Percentiles rank a stretch among this genome's conserved stretches.
Evolutionary conservation across 2,888 invertebrate species (phyloP).

Genomic region (Xestia ashworthii): DNA sequence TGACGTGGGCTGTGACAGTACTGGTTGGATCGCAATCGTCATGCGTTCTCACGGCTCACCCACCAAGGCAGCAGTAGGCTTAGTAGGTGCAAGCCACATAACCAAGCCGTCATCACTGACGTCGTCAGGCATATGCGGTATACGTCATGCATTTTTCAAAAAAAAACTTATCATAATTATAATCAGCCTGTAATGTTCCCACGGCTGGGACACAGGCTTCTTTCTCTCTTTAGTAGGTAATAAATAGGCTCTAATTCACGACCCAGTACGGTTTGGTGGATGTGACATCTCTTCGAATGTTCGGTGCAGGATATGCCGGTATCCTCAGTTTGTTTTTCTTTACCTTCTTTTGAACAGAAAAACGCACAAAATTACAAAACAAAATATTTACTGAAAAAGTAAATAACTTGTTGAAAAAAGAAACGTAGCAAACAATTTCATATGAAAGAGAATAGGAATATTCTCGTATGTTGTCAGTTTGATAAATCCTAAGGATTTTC

Average conservation of each 20-base stretch:
- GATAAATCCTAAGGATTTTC: slow-evolving; percentile 54
- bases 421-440: neutral
- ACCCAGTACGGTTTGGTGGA: neutral
- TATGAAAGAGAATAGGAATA: neutral
- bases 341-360: neutral
- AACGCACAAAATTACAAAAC: neutral
- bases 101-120: neutral
- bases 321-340: neutral
- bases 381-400: neutral
- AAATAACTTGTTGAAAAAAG: neutral
- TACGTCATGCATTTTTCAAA: neutral
- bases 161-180: too few relatives aligned
- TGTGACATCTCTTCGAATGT: too few relatives aligned
- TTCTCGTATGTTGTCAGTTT: slow-evolving; percentile 12
- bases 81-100: neutral
- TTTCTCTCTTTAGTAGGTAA: neutral
- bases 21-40: neutral
- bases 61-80: neutral
- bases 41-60: neutral
- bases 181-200: neutral
- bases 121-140: neutral
- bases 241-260: neutral
- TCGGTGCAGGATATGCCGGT: neutral
- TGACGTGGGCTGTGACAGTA: neutral
- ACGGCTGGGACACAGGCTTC: neutral